Evolutionary conservation across 2,797 vertebrate genomes (phyloP), one percentile per base, ranked within the genome.

Genomic region (Mormyrus proboscirostris): DNA sequence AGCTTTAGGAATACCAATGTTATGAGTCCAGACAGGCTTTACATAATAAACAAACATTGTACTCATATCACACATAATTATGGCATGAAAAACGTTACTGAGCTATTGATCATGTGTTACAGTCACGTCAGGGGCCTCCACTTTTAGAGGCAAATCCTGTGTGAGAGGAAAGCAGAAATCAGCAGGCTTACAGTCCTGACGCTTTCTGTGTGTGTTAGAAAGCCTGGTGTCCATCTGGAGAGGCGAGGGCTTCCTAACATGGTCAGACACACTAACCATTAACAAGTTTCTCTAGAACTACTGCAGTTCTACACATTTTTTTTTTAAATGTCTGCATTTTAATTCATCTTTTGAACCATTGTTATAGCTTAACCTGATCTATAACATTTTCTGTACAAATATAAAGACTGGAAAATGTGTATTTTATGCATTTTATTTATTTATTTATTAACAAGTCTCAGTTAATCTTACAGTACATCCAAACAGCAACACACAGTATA

Each of bases 51-150:
- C 93, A 16, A 79, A 95, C 94, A 94, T 94, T 94, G 93, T 92
- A 94, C 94, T 94, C 94, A 97, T 96, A 95, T 95, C 95, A 95
- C 95, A 96, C 95, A 96, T 97, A 97, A 97, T 96, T 96, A 96
- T 95, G 92, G 94, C 94, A 97, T 96, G 96, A 97, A 96, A 96
- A 96, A 97, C 96, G 96, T 97, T 97, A 98, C 97, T 96, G 97
- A 97, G 96, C 96, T 97, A 98, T 98, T 96, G 97, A 98, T 97
- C 94, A 95, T 94, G 95, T 94, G 44, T 94, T 94, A 96, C 94
- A 96, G 92, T 93, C 96, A 93, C 96, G 3, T 94, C 95, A 94
- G 96, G 96, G 95, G 94, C 94, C 93, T 95, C 62, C 10, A 94
- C 94, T 93, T 94, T 94, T 95, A 95, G 95, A 93, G 95, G 88